Evolutionary conservation across 64 coral and sea anemone genomes (phyloP).

Genomic region (Dendronephthya gigantea): DNA sequence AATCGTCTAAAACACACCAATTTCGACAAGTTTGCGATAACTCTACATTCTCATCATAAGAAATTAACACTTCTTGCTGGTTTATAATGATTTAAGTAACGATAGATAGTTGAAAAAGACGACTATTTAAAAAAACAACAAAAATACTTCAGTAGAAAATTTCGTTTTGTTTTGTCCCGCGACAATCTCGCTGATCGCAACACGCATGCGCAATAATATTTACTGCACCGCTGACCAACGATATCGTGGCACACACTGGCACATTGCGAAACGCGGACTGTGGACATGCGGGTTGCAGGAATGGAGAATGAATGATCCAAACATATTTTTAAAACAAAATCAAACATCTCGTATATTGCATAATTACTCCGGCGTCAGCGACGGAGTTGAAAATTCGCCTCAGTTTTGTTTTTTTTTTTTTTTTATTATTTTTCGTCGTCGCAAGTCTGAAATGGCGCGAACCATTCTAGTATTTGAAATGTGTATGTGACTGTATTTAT

Average conservation of each 20-base stretch:
- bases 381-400: no score
- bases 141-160: not conserved
- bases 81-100: not conserved
- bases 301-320: no score
- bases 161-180: conserved; percentile 6
- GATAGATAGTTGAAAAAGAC: not conserved
- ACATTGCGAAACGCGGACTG: not conserved
- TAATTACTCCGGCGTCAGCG: no score
- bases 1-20: not conserved
- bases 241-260: not conserved
- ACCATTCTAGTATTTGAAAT: no score
- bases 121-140: not conserved
- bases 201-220: not conserved
- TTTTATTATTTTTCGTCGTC: no score
- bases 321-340: no score
- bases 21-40: not conserved
- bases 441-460: no score
- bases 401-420: no score
- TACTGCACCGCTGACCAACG: not conserved
- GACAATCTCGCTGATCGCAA: not conserved
- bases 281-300: no score
- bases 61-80: not conserved
- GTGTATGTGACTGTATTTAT: no score
- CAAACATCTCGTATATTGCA: no score
- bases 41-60: not conserved